A percentile compares a stretch with the other conserved stretches of the same genome.
phyloP scores from a whole-genome alignment of 2,113 vertebrate species.

The Bambusicola thoracicus region DNA sequence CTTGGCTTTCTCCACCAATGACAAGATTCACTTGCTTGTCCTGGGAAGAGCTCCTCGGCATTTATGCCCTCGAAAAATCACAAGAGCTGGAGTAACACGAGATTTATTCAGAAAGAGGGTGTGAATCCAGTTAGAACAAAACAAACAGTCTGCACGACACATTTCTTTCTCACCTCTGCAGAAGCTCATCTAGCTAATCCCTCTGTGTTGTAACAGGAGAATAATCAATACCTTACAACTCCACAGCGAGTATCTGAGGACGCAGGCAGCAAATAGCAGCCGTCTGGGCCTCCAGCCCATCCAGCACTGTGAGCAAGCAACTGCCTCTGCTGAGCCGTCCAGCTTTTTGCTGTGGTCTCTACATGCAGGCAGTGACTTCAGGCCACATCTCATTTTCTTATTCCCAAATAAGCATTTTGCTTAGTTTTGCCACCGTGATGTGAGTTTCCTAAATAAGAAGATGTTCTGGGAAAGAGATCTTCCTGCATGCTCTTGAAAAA shows the following conservation, averaged over 20 bases:
- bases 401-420: constrained; percentile 41
- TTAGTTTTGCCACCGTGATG: constrained; percentile 49
- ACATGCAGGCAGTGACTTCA: background rate
- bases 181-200: constrained; percentile 43
- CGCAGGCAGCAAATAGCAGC: background rate
- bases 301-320: background rate
- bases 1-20: background rate
- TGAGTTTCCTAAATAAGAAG: constrained; percentile 71
- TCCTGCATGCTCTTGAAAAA: constrained; percentile 28
- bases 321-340: background rate
- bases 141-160: background rate
- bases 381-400: constrained; percentile 5
- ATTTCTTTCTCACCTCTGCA: constrained; percentile 39
- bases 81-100: background rate
- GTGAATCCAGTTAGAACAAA: constrained; percentile 52
- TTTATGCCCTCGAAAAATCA: background rate
- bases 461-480: constrained; percentile 57
- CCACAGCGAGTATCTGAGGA: background rate
- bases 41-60: background rate
- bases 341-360: background rate
- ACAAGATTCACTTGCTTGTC: background rate
- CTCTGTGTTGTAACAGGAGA: constrained; percentile 30
- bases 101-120: background rate
- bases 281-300: background rate
- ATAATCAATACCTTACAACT: background rate